Evolutionary conservation across 2,888 invertebrate genomes (phyloP).

Genomic region (Eustalomyia histrio): DNA sequence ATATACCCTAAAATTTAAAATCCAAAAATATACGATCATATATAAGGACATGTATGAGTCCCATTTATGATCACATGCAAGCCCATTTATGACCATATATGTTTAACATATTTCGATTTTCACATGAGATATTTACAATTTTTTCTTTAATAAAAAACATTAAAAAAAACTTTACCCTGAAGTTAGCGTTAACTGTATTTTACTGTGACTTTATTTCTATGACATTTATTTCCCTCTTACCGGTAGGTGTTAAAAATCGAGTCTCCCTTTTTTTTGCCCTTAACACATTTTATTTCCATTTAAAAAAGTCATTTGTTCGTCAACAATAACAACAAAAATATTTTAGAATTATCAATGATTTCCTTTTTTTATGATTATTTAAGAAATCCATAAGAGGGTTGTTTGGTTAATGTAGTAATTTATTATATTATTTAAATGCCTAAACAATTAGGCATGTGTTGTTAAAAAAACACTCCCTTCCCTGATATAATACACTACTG

Average conservation of each 20-base stretch:
- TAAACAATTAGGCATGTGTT: slow-evolving; percentile 59
- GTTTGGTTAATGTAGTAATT: slow-evolving; percentile 37
- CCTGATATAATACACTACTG: background rate
- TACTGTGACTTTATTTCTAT: background rate
- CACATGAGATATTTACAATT: too few species aligned
- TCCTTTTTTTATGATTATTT: slow-evolving; percentile 19
- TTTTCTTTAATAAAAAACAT: too few species aligned
- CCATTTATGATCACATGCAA: too few species aligned
- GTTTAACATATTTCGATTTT: too few species aligned
- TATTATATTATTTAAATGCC: slow-evolving; percentile 53
- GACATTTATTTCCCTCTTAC: background rate
- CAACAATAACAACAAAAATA: background rate
- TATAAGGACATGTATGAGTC: too few species aligned
- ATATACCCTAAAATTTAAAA: too few species aligned
- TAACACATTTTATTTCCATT: slow-evolving; percentile 11
- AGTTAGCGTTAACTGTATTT: too few species aligned
- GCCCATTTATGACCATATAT: too few species aligned
- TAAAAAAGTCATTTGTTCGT: slow-evolving; percentile 8
- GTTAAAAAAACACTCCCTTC: slow-evolving; percentile 43
- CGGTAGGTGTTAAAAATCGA: background rate
- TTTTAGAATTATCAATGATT: slow-evolving; percentile 32
- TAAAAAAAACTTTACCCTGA: too few species aligned
- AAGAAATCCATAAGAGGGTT: slow-evolving; percentile 3
- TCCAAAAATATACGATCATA: too few species aligned
- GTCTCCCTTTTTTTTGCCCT: background rate